phyloP scores from a whole-genome alignment of 1,140 invertebrate genomes.

The Medauroidea extradentata region DNA sequence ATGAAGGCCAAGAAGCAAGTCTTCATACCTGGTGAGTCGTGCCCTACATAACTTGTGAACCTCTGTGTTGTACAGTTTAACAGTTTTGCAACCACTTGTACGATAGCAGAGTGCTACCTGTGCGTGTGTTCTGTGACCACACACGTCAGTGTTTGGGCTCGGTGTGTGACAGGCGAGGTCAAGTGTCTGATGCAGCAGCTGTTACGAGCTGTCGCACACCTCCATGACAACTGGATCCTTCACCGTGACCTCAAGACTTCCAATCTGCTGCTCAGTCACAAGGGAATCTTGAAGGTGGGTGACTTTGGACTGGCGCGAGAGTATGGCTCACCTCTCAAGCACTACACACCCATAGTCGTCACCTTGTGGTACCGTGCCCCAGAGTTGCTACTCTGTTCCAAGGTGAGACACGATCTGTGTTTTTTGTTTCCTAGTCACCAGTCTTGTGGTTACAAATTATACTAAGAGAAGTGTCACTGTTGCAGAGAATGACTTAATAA shows the following conservation, averaged over 20 bases:
- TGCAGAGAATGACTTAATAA: too few relatives aligned
- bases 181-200: constrained; percentile 95
- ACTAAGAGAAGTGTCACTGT: too few relatives aligned
- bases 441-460: too few relatives aligned
- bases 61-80: too few relatives aligned
- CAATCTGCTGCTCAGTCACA: constrained; percentile 93
- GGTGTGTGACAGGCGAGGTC: constrained; percentile 74
- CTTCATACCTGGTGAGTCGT: constrained; percentile 66
- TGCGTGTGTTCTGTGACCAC: too few relatives aligned
- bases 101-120: too few relatives aligned
- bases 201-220: constrained; percentile 82
- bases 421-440: too few relatives aligned
- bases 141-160: too few relatives aligned
- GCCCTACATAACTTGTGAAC: not conserved
- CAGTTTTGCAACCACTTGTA: too few relatives aligned
- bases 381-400: constrained; percentile 80
- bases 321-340: constrained; percentile 94
- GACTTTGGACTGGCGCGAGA: constrained; percentile 98
- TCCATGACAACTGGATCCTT: constrained; percentile 99
- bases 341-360: constrained; percentile 96
- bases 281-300: constrained; percentile 72
- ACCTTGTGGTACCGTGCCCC: constrained; percentile 97
- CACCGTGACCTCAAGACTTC: constrained; percentile 99
- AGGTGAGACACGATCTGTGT: too few relatives aligned
- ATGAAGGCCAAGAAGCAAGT: constrained; percentile 91